Percentiles rank a stretch among this genome's conserved stretches.
phyloP scores from a whole-genome alignment of 2,888 invertebrate species.

The Pollenia amentaria region DNA sequence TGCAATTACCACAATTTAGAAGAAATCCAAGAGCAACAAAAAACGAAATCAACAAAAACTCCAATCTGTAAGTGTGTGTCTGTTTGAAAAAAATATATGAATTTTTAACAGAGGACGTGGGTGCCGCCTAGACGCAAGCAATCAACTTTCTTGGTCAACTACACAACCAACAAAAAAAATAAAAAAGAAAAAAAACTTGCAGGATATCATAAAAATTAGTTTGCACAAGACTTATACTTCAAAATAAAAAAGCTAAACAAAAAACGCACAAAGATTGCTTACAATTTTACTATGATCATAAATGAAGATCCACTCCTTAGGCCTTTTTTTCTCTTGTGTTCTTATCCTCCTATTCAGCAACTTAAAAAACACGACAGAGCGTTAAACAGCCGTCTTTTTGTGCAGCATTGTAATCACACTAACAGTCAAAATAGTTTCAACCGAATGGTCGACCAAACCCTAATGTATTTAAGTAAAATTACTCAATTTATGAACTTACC shows the following conservation, averaged over 20 bases:
- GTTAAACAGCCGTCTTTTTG: conserved; percentile 20
- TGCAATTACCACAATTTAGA: conserved; percentile 77
- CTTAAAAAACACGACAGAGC: conserved; percentile 10
- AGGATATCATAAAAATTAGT: conserved; percentile 66
- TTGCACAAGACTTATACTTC: conserved; percentile 45
- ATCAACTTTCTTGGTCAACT: conserved; percentile 67
- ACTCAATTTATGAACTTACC: conserved; percentile 77
- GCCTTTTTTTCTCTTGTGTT: conserved; percentile 26
- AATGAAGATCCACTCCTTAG: conserved; percentile 73
- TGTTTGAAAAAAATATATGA: conserved; percentile 29
- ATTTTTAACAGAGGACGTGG: conserved; percentile 73
- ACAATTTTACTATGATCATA: conserved; percentile 61
- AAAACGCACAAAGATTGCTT: conserved; percentile 38
- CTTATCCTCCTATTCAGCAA: neutral
- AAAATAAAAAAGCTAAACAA: neutral
- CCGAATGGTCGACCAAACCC: conserved; percentile 49
- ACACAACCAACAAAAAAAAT: conserved; percentile 32
- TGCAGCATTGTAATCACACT: conserved; percentile 46
- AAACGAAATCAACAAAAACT: conserved; percentile 38
- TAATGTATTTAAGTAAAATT: conserved; percentile 76
- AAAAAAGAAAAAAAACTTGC: conserved; percentile 31
- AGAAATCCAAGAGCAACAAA: conserved; percentile 52
- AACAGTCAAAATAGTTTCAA: conserved; percentile 50
- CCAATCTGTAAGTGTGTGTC: conserved; percentile 36
- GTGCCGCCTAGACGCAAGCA: conserved; percentile 74